These are phyloP conservation scores for Empidonax traillii DNA, from an alignment of 2,113 vertebrate species.

Conservation along the genomic window DNA sequence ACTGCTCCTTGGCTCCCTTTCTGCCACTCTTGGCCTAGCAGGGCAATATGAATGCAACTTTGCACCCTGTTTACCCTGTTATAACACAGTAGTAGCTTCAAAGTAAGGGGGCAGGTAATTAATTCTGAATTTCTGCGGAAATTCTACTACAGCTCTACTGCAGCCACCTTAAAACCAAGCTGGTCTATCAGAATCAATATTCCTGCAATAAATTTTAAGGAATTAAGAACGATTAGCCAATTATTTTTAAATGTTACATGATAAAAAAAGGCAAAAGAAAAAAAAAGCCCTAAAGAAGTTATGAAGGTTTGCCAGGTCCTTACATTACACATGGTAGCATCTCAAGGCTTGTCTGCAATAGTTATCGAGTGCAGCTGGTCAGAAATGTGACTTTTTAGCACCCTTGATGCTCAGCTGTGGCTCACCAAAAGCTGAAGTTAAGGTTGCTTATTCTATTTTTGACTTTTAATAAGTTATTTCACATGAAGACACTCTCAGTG, in stretches of 20 bases:
- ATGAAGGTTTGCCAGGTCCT: background rate
- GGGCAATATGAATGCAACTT: background rate
- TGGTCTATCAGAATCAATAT: constrained; percentile 60
- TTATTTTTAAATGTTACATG: constrained; percentile 37
- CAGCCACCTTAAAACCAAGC: constrained; percentile 52
- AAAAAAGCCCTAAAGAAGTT: background rate
- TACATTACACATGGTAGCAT: background rate
- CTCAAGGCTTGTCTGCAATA: background rate
- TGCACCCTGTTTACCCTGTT: background rate
- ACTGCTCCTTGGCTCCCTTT: background rate
- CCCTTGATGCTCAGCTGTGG: background rate
- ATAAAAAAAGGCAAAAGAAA: constrained; percentile 2
- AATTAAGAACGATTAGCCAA: constrained; percentile 47
- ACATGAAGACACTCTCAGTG: background rate
- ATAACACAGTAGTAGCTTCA: background rate
- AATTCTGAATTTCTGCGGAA: constrained; percentile 60
- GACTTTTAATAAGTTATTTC: background rate
- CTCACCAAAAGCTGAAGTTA: background rate
- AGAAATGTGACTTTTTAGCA: background rate
- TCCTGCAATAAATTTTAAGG: constrained; percentile 56
- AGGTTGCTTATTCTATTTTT: background rate
- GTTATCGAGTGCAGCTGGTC: background rate
- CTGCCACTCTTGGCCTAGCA: background rate
- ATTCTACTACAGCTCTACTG: constrained; percentile 47
- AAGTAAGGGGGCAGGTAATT: constrained; percentile 58